Base-by-base conservation (phyloP, 1,140 invertebrate species). In the Atta texana region DNA sequence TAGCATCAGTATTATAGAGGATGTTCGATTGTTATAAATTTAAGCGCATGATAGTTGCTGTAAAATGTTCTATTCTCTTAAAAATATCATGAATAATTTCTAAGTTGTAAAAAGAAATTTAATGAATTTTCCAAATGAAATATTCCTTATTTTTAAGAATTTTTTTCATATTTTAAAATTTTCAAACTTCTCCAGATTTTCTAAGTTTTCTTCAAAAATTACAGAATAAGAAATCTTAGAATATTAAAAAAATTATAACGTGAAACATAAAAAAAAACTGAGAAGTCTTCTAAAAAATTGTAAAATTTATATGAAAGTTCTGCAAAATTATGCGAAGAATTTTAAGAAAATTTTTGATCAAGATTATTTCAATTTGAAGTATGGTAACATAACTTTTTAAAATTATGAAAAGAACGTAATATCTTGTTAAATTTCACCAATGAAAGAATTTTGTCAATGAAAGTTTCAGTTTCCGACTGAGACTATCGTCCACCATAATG, bases 1-100 rank as follows among this genome's bases (percentile, higher is more conserved):
- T 80, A 80, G 59, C 75, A 80, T 80, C 51, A 69, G 34, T 64
- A 78, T 64, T 78, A 77, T 64, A 49, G 18, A 78, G 75, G 39
- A 39, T 64, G 75, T 77, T 77, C 57, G 34, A 63, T 77, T 24
- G n/a, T 28, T 59, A 39, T 5, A 61, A 61, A 12, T 24, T 39
- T 55, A 53, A 6, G 18, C 69, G 7, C 28, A 39, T n/a, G 4
- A 12, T n/a, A 75, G 28, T 72, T 55, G 4, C 10, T 6, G 18
- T 31, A 55, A 55, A 74, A 74, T 21, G 0, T n/a, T 72, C 28
- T 55, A 28, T 71, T 8, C 12, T 57, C 18, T 34, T 57, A 34
- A 55, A 74, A 21, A 55, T 55, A 2, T 53, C 49, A 55, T 21
- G 18, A 34, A 34, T 34, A 18, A 16, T 31, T 55, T 74, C 5